Base-by-base conservation (phyloP, 2,113 vertebrate species). In the Propithecus coquereli region DNA sequence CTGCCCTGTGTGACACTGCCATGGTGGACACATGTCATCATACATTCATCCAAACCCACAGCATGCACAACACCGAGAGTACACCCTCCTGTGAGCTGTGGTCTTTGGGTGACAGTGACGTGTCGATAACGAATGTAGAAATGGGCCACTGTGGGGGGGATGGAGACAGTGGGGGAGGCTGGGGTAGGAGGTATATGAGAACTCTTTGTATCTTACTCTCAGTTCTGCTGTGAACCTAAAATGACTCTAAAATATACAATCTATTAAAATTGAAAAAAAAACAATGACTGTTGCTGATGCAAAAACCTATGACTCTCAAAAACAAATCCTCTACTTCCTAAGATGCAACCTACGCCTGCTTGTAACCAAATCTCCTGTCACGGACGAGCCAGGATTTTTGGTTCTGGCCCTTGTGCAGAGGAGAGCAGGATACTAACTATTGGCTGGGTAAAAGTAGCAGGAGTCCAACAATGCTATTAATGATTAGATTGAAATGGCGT, bases 401-500 rank as follows among this genome's bases (percentile, higher is more conserved):
- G 59, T 54, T 34, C 59, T 27, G 3, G 71, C 47, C 47, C 12
- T 23, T 47, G 10, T 2, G 10, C 3, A 13, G 47, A 27, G 61
- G 3, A 8, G 18, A 17, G n/a, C 23, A 25, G 57, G 7, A 27
- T 5, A 8, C 40, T 61, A 11, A 61, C 17, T 57, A 22, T 7
- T 22, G 20, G 22, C 7, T 30, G 27, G 61, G 61, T 63, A 12
- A 63, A 30, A 63, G 61, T 63, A 63, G 25, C 13, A 45, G 6
- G 71, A 16, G 40, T 30, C 40, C 25, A 30, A 12, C 61, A 45
- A 16, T 20, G 18, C 63, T 43, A 13, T 5, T 27, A 43, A 34
- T 18, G 63, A 16, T 18, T 0, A 65, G 27, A 25, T 13, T 9
- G 11, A 6, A 59, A 3, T 0, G 14, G 34, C 13, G 20, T 0